Base-by-base conservation (phyloP, 2,797 vertebrate genomes). In the Acrocephalus scirpaceus region DNA sequence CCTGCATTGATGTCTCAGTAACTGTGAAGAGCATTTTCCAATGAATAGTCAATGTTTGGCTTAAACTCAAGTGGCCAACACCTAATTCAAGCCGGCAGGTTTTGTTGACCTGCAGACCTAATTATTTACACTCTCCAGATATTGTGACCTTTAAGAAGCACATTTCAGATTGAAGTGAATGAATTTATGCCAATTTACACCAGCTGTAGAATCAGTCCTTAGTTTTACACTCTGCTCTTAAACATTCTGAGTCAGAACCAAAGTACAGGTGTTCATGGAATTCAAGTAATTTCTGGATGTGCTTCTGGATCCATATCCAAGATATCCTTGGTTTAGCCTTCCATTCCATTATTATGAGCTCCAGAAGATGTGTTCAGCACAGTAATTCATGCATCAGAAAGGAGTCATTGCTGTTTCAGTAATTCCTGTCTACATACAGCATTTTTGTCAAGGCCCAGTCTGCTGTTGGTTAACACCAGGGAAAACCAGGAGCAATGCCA, bases 1-100 rank as follows among this genome's bases (percentile, higher is more conserved):
- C 91, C 79, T 90, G 85, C 81, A 60, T 0, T 91, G 79, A 87
- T 93, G 91, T 93, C 92, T 92, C 82, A 77, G 89, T 57, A 75
- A 84, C 78, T 50, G 83, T 88, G 91, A 94, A 96, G 93, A 92
- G 91, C 90, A 70, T 96, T 96, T 95, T 92, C 78, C 90, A 94
- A 61, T 90, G 95, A 94, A 94, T 80, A 95, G 90, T 95, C 94
- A 97, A 86, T 95, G 91, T 97, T 97, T 96, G 95, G 93, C 94
- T 95, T 94, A 16, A 96, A 93, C 81, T 93, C 93, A 89, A 96
- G 93, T 71, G 80, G 74, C 83, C 86, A 93, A 91, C 78, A 89
- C 64, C 94, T 96, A 90, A 93, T 97, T 96, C 90, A 85, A 88
- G 86, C 51, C 11, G 18, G 86, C 94, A 87, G 74, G 73, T 86